Percentiles rank a stretch among this genome's conserved stretches.
Conservation (phyloP, 2,113 vertebrate genomes). For the Mungos mungo region DNA sequence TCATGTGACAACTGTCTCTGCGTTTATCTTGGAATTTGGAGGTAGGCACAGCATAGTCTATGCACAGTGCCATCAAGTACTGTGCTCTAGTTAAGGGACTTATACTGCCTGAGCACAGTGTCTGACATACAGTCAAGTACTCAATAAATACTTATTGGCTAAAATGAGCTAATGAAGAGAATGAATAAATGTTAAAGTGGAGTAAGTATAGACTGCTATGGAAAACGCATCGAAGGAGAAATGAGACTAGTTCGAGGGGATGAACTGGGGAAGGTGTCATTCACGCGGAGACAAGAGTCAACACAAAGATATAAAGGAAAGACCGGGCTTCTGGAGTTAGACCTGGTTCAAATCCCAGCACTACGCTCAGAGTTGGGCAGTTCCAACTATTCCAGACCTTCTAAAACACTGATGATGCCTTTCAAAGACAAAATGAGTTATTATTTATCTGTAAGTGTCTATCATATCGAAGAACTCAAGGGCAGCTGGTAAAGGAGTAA, state of each 20-base stretch:
- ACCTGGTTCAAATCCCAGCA: neutral
- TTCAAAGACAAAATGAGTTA: neutral
- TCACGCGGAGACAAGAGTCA: neutral
- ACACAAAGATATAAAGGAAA: neutral
- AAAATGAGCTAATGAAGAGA: neutral
- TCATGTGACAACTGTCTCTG: neutral
- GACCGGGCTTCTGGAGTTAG: neutral
- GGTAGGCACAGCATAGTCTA: neutral
- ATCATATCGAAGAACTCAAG: neutral
- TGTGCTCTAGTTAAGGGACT: neutral
- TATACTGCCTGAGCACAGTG: neutral
- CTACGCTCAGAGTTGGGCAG: neutral
- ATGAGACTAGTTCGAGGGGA: neutral
- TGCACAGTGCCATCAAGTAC: neutral
- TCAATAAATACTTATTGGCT: neutral
- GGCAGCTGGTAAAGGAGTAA: neutral
- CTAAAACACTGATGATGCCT: neutral
- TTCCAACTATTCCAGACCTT: neutral
- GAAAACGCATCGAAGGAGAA: neutral
- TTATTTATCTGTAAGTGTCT: neutral
- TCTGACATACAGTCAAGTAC: neutral
- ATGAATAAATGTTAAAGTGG: neutral
- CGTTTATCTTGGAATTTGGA: neutral
- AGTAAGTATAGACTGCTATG: neutral
- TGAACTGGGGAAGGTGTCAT: neutral